phyloP scores from a whole-genome alignment of 2,113 vertebrate genomes.

The Campylorhamphus procurvoides region DNA sequence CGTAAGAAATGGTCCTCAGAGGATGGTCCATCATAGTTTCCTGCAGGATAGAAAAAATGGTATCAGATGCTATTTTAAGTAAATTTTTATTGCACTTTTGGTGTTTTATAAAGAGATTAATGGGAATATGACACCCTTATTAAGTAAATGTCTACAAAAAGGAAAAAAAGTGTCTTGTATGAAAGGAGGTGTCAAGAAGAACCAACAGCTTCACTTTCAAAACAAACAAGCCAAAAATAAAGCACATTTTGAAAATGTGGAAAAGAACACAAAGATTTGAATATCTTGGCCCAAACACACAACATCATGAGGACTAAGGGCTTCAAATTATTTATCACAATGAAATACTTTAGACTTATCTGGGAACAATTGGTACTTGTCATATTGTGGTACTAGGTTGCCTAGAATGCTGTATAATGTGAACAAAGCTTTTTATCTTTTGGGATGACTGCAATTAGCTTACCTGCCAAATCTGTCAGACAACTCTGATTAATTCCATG shows the following conservation, averaged over 20 bases:
- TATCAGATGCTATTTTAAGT: too few species aligned
- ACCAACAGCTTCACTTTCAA: background rate
- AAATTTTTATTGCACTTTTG: too few species aligned
- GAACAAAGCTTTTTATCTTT: background rate
- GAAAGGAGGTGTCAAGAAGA: too few species aligned
- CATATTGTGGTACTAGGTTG: background rate
- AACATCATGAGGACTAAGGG: background rate
- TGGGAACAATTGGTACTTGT: background rate
- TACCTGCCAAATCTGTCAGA: background rate
- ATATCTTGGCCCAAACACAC: background rate
- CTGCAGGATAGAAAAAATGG: too few species aligned
- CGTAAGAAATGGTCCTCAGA: too few species aligned
- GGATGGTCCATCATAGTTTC: too few species aligned
- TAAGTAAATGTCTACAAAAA: too few species aligned
- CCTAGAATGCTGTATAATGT: background rate
- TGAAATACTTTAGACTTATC: background rate
- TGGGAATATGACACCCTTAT: too few species aligned
- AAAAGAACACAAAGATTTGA: background rate
- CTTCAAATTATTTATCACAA: background rate
- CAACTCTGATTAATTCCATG: background rate
- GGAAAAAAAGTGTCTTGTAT: too few species aligned
- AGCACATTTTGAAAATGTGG: background rate
- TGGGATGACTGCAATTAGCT: background rate
- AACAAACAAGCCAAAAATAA: background rate
- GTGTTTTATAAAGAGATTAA: too few species aligned